Evolutionary conservation across 2,113 vertebrate species (phyloP).

Genomic region (Aramus guarauna): DNA sequence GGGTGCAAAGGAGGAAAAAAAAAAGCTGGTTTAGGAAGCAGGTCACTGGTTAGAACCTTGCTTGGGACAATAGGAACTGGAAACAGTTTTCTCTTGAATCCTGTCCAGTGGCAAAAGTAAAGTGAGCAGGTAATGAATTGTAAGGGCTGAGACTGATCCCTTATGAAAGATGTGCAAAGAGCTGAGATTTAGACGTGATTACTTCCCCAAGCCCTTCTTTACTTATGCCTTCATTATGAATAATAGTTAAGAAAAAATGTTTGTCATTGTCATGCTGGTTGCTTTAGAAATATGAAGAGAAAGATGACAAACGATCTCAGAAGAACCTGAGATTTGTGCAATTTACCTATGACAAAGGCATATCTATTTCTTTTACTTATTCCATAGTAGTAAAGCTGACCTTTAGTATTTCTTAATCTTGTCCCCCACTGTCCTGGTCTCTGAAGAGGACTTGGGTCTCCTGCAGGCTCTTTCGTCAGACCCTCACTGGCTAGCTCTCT

Average conservation of each 20-base stretch:
- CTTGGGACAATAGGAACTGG: background rate
- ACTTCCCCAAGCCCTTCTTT: background rate
- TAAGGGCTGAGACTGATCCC: background rate
- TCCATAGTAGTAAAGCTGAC: background rate
- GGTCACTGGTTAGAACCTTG: background rate
- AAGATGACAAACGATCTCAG: background rate
- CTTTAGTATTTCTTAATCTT: background rate
- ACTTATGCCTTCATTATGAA: background rate
- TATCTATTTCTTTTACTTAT: background rate
- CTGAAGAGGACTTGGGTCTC: accelerated
- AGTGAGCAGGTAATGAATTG: background rate
- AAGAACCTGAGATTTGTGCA: background rate
- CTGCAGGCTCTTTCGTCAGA: background rate
- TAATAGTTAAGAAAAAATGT: background rate
- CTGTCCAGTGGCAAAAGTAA: background rate
- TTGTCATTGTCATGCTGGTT: background rate
- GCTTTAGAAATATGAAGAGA: background rate
- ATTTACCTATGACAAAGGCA: background rate
- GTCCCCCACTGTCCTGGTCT: background rate
- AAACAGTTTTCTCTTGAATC: background rate
- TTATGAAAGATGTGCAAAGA: background rate
- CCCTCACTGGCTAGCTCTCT: accelerated
- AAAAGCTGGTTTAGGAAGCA: background rate
- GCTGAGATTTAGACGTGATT: background rate
- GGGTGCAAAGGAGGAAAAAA: background rate